Base-by-base conservation (phyloP, 2,113 vertebrate species). In the Myotis davidii region DNA sequence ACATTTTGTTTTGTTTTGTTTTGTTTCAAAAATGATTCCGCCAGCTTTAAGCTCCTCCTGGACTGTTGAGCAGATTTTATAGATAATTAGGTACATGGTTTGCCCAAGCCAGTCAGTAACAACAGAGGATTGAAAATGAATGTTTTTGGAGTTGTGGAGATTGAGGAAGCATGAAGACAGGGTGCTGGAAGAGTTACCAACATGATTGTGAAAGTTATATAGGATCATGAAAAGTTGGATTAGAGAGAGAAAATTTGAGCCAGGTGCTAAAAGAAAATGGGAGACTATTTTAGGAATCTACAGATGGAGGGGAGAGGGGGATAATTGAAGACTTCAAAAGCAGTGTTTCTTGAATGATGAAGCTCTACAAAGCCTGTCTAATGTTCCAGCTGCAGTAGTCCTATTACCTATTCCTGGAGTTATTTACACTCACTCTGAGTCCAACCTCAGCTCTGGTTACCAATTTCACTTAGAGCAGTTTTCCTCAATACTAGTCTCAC, bases 231-330 rank as follows among this genome's bases (percentile, higher is more conserved):
- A 88, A 96, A 90, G 32, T 39, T 92, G 50, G 34, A 89, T 84
- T 96, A 82, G 84, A 95, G 85, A 72, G 69, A 93, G 86, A 93
- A 94, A 82, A 91, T 67, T 77, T 95, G 69, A 94, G 54, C 74
- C 85, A 95, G 85, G 50, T 88, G 93, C 65, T 95, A 92, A 95
- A 97, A 90, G 94, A 88, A 96, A 86, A 86, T 78, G 73, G 93
- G 87, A 84, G 56, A 13, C 1, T 34, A 72, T 90, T 52, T 91
- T 77, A 88, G 91, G 88, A 83, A 76, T 52, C 32, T 29, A 59
- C n/a, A 92, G 23, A 7, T 9, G 9, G 85, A 70, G 54, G 34
- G 21, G 12, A 45, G 18, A 67, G 74, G 61, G 73, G 48, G 45
- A 48, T 73, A 74, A 92, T 0, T 50, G 70, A 84, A 82, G 52